Evolutionary conservation across 2,113 vertebrate species (phyloP).

Genomic region (Macrotis lagotis): DNA sequence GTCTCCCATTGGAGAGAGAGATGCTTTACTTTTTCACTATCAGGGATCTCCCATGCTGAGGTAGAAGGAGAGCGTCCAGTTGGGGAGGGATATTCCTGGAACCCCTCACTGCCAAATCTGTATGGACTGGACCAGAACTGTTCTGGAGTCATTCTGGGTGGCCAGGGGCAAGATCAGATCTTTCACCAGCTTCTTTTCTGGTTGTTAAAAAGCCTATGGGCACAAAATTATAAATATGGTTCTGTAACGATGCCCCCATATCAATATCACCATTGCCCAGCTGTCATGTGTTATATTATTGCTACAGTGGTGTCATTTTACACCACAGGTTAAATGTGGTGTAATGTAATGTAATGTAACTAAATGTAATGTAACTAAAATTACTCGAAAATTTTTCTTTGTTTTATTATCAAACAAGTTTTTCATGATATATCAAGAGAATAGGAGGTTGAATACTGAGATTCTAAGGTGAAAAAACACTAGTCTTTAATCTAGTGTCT

Average conservation of each 20-base stretch:
- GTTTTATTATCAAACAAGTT: neutral
- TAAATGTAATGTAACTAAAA: neutral
- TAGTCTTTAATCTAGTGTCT: slow-evolving; percentile 29
- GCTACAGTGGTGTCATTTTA: neutral
- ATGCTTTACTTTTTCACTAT: neutral
- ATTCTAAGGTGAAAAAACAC: neutral
- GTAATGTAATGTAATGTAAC: no score
- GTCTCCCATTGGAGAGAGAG: neutral
- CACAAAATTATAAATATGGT: neutral
- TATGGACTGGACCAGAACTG: slow-evolving; percentile 10
- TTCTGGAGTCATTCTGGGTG: slow-evolving; percentile 23
- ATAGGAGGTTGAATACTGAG: slow-evolving; percentile 2
- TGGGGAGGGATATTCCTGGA: slow-evolving; percentile 12
- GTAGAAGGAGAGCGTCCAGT: slow-evolving; percentile 26
- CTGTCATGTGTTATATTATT: neutral
- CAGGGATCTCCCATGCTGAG: neutral
- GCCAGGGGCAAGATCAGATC: neutral
- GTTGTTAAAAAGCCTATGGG: neutral
- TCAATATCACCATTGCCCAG: neutral
- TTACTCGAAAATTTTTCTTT: neutral
- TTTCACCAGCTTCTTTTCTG: slow-evolving; percentile 18
- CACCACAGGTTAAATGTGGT: no score
- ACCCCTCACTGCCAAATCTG: slow-evolving; percentile 22
- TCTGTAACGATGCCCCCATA: neutral
- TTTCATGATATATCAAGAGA: neutral